Percentiles rank a stretch among this genome's conserved stretches.
Evolutionary conservation across 2,888 invertebrate species (phyloP).

Genomic region (Andrena hattorfiana): DNA sequence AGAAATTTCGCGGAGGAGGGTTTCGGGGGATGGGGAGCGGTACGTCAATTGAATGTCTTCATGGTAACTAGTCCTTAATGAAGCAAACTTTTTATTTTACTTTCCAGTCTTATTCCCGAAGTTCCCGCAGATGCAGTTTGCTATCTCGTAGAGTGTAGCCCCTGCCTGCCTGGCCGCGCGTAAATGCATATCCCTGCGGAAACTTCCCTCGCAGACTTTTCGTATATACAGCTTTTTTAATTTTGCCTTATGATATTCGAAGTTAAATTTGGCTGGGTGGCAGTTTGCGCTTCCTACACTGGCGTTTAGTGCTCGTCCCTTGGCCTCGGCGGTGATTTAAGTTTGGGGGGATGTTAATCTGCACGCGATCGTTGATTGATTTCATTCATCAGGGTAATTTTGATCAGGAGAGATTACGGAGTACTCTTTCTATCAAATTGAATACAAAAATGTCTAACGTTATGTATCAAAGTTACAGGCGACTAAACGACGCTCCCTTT

Average conservation of each 20-base stretch:
- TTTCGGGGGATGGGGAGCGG: slow-evolving; percentile 30
- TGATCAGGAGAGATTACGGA: neutral
- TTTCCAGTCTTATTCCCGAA: slow-evolving; percentile 56
- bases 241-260: slow-evolving; percentile 10
- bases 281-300: neutral
- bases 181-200: slow-evolving; percentile 23
- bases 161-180: neutral
- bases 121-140: slow-evolving; percentile 20
- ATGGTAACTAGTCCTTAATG: slow-evolving; percentile 74
- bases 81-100: slow-evolving; percentile 74
- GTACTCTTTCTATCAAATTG: no score
- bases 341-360: neutral
- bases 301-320: neutral
- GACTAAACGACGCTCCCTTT: neutral
- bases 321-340: neutral
- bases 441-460: no score
- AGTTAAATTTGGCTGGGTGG: neutral
- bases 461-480: no score
- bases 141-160: slow-evolving; percentile 12
- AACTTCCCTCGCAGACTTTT: slow-evolving; percentile 27
- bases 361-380: neutral
- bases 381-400: neutral
- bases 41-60: slow-evolving; percentile 73
- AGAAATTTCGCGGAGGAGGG: slow-evolving; percentile 39
- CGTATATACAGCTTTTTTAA: neutral